These are phyloP conservation scores for Drosophila kokeensis DNA, from an alignment of 2,888 invertebrate genomes.

Conservation along the genomic window DNA sequence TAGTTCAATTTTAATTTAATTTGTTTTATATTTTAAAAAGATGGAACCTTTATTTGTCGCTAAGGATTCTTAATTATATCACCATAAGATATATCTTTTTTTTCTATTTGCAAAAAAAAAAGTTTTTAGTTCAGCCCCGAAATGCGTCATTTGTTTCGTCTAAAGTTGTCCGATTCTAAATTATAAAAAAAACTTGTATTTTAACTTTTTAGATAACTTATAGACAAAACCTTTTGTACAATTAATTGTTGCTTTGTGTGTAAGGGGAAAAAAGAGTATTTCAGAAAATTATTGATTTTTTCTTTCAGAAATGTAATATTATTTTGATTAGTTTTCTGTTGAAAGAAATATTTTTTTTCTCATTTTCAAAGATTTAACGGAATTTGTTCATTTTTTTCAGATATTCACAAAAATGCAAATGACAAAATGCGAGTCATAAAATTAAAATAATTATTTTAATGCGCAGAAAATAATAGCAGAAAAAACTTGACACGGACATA, in stretches of 20 bases:
- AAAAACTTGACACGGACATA: neutral
- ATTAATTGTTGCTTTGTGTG: neutral
- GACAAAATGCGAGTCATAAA: neutral
- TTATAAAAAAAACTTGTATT: neutral
- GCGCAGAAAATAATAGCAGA: neutral
- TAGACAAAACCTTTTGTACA: neutral
- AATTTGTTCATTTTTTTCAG: neutral
- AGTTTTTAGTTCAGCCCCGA: neutral
- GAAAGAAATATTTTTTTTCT: neutral
- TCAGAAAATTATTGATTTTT: neutral
- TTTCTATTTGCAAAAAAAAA: no score
- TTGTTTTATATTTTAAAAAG: neutral
- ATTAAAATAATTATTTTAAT: neutral
- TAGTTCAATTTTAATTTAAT: neutral
- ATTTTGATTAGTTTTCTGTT: neutral
- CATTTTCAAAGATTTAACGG: neutral
- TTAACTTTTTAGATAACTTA: neutral
- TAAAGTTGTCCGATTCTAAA: neutral
- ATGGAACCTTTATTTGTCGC: neutral
- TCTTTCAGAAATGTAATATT: neutral
- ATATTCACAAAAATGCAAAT: neutral
- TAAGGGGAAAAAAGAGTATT: neutral
- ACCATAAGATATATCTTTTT: neutral
- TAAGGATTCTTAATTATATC: neutral
- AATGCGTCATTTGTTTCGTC: neutral